phyloP scores from a whole-genome alignment of 2,113 vertebrate genomes.

The Oenanthe oenanthe region DNA sequence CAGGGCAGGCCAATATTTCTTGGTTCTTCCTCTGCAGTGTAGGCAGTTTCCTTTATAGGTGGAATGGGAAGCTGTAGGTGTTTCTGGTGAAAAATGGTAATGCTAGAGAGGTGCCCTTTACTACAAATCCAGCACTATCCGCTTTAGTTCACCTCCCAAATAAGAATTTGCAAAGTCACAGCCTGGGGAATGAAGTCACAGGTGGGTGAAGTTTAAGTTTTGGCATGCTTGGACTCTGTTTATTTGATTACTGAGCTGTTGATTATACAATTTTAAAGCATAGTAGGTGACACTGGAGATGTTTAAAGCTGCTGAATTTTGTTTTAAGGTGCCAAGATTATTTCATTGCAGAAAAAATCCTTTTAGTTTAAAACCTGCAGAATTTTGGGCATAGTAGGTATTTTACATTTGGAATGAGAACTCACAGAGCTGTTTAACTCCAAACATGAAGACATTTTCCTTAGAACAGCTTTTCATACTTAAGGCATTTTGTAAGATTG shows the following conservation, averaged over 20 bases:
- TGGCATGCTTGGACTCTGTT: not conserved
- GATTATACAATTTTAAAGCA: not conserved
- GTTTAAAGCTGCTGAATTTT: not conserved
- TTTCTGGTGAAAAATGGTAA: conserved; percentile 72
- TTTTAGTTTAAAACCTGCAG: not conserved
- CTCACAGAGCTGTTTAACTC: not conserved
- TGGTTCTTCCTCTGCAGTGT: conserved; percentile 63
- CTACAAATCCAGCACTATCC: conserved; percentile 14
- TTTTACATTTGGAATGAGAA: not conserved
- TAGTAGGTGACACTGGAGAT: not conserved
- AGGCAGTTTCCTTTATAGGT: conserved; percentile 70
- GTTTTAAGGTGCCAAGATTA: not conserved
- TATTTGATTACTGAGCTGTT: not conserved
- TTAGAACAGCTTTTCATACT: not conserved
- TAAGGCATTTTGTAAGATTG: not conserved
- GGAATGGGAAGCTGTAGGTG: conserved; percentile 58
- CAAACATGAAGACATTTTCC: not conserved
- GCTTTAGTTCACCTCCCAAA: not conserved
- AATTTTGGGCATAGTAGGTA: not conserved
- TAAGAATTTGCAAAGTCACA: conserved; percentile 38
- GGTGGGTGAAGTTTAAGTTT: not conserved
- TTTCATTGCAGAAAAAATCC: not conserved
- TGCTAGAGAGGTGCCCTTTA: conserved; percentile 56
- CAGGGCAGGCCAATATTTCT: conserved; percentile 71
- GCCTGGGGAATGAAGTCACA: not conserved